These are phyloP conservation scores for Puma concolor DNA, from an alignment of 2,113 vertebrate species.

Conservation along the genomic window DNA sequence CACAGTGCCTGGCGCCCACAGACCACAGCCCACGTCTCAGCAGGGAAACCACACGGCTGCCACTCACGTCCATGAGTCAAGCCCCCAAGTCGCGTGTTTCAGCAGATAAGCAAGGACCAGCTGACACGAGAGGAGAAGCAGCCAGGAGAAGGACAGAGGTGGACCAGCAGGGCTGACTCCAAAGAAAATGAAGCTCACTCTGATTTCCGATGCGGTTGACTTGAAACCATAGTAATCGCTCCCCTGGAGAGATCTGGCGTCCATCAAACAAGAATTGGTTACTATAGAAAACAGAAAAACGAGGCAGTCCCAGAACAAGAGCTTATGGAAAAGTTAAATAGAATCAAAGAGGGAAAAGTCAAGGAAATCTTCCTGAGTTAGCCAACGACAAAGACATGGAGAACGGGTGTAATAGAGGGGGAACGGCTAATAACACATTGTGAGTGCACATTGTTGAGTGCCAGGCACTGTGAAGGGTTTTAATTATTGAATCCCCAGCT, in stretches of 20 bases:
- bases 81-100: background rate
- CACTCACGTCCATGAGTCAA: background rate
- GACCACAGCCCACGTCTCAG: background rate
- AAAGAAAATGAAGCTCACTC: background rate
- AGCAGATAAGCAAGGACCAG: background rate
- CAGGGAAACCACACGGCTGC: background rate
- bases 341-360: background rate
- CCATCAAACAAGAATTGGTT: background rate
- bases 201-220: too few species aligned
- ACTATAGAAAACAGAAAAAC: background rate
- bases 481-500: background rate
- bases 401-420: background rate
- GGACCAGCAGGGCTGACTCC: background rate
- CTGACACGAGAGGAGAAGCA: background rate
- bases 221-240: background rate
- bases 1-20: fast-evolving
- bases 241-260: background rate
- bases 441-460: background rate
- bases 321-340: background rate
- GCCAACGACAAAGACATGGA: background rate
- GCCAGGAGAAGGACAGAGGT: too few species aligned
- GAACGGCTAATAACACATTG: background rate
- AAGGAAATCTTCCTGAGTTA: background rate
- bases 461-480: background rate
- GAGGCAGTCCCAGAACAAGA: background rate